These are phyloP conservation scores for Myathropa florea DNA, from an alignment of 2,888 invertebrate genomes.

Conservation along the genomic window DNA sequence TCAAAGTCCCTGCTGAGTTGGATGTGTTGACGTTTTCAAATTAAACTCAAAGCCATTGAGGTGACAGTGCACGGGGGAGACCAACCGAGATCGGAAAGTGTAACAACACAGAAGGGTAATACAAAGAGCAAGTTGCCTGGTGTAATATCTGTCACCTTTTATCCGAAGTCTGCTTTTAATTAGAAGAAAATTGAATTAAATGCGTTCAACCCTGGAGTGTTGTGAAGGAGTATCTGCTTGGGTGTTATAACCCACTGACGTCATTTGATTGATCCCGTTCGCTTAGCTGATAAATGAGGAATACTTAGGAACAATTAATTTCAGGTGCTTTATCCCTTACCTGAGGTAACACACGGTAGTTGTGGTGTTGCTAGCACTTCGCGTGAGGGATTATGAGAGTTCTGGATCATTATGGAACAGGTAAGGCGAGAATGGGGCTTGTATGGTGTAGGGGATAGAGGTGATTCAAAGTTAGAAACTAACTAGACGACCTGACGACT, in stretches of 20 bases:
- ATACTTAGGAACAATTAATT: background rate
- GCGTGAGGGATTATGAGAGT: no score
- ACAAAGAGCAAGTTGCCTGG: constrained; percentile 35
- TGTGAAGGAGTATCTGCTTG: background rate
- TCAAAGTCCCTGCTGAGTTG: background rate
- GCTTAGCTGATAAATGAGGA: background rate
- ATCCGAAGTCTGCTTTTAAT: constrained; percentile 51
- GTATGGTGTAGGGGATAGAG: no score
- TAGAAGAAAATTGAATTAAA: constrained; percentile 61
- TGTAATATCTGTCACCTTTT: constrained; percentile 19
- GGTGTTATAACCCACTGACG: background rate
- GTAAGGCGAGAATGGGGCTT: no score
- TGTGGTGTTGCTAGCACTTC: no score
- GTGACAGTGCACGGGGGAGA: constrained; percentile 4
- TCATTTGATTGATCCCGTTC: background rate
- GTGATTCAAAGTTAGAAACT: no score
- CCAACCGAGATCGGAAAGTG: background rate
- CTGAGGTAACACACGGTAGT: background rate
- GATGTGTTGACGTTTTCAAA: constrained; percentile 50
- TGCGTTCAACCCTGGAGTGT: background rate
- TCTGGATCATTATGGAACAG: no score
- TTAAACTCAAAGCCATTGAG: constrained; percentile 41
- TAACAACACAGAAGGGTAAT: background rate
- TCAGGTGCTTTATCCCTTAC: background rate
- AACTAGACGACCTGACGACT: no score